Conservation (phyloP, 2,113 vertebrate genomes). For the Myodes glareolus region DNA sequence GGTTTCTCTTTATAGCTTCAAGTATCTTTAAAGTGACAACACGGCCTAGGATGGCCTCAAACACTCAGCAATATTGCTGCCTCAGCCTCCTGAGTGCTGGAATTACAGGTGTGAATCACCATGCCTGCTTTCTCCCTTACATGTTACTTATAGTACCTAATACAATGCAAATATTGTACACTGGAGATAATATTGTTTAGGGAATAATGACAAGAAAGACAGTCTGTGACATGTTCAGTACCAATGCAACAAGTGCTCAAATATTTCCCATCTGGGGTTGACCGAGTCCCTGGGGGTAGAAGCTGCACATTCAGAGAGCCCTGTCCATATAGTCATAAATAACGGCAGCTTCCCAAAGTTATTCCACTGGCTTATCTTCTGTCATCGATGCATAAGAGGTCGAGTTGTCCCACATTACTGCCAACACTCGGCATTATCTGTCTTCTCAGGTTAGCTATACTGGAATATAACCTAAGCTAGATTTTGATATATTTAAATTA, state of each 20-base stretch:
- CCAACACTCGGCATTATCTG: neutral
- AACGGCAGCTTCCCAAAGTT: neutral
- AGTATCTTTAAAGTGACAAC: neutral
- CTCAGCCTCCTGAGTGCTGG: neutral
- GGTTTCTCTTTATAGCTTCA: neutral
- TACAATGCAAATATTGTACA: neutral
- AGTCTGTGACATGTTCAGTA: neutral
- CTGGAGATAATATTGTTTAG: neutral
- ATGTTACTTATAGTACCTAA: neutral
- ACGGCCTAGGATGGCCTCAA: no score
- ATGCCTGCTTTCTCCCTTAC: neutral
- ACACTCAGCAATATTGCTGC: neutral
- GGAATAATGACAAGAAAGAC: neutral
- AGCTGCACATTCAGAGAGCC: neutral
- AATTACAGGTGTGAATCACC: neutral
- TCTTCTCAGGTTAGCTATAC: neutral
- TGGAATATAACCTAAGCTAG: neutral
- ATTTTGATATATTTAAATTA: conserved; percentile 31
- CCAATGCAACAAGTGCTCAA: neutral
- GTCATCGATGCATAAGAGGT: neutral
- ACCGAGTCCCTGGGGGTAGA: neutral
- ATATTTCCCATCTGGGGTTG: neutral
- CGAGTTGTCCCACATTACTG: neutral
- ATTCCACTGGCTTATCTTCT: neutral
- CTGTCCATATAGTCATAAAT: neutral